These are phyloP conservation scores for Mus spretus DNA, from an alignment of 2,797 vertebrate species.

Conservation along the genomic window DNA sequence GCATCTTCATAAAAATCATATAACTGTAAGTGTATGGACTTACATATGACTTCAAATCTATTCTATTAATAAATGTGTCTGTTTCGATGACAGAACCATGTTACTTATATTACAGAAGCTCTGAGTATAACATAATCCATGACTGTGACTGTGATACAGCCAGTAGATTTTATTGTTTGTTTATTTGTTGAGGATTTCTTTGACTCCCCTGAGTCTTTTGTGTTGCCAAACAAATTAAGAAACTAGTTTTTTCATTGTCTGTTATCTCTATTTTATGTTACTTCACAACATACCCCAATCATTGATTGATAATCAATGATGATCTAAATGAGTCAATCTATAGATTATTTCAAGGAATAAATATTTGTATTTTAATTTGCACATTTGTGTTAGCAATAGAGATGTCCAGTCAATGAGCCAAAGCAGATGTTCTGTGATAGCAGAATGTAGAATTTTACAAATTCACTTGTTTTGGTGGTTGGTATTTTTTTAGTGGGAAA, in stretches of 20 bases:
- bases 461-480: neutral
- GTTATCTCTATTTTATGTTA: neutral
- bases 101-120: no score
- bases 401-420: neutral
- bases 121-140: neutral
- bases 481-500: no score
- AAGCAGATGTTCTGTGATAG: neutral
- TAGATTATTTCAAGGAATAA: neutral
- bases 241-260: neutral
- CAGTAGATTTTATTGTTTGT: neutral
- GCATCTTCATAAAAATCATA: no score
- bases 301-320: neutral
- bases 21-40: no score
- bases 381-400: neutral
- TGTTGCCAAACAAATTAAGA: neutral
- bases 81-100: neutral
- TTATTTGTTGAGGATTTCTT: neutral
- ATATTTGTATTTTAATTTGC: neutral
- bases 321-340: neutral
- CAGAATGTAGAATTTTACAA: neutral
- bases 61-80: no score
- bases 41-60: no score
- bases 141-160: neutral
- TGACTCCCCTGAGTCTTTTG: neutral
- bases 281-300: neutral